Percentiles rank a stretch among this genome's conserved stretches.
These are phyloP conservation scores for Nycticorax nycticorax DNA, from an alignment of 2,113 vertebrate species.

Conservation along the genomic window DNA sequence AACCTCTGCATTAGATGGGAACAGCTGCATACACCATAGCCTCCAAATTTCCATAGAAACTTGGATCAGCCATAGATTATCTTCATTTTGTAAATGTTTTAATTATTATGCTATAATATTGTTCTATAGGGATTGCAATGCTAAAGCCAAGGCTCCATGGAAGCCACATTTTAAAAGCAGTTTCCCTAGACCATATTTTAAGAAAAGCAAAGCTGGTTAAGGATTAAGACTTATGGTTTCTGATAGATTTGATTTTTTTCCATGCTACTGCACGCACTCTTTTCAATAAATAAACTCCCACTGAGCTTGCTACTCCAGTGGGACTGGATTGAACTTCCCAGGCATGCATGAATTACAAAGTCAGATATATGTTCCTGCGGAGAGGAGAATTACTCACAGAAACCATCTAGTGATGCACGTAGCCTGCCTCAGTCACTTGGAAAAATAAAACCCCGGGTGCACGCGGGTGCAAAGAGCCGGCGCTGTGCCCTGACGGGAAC, in stretches of 20 bases:
- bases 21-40: slow-evolving; percentile 47
- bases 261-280: slow-evolving; percentile 22
- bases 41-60: slow-evolving; percentile 68
- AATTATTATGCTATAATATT: slow-evolving; percentile 43
- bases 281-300: slow-evolving; percentile 63
- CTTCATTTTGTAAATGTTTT: slow-evolving; percentile 53
- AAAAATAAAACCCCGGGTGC: not conserved
- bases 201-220: slow-evolving; percentile 2
- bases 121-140: not conserved
- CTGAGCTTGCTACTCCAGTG: slow-evolving; percentile 50
- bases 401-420: not conserved
- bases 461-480: not conserved
- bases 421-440: not conserved
- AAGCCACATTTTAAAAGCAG: not conserved
- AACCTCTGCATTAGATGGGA: slow-evolving; percentile 51
- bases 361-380: not conserved
- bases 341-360: slow-evolving; percentile 46
- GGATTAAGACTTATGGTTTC: not conserved
- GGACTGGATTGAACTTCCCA: slow-evolving; percentile 57
- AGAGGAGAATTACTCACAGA: not conserved
- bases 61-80: slow-evolving; percentile 54
- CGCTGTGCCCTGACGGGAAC: not conserved
- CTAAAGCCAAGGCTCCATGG: not conserved
- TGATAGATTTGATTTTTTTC: slow-evolving; percentile 33
- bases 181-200: not conserved